Evolutionary conservation across 1,140 invertebrate species (phyloP).

Genomic region (Chelonus insularis): DNA sequence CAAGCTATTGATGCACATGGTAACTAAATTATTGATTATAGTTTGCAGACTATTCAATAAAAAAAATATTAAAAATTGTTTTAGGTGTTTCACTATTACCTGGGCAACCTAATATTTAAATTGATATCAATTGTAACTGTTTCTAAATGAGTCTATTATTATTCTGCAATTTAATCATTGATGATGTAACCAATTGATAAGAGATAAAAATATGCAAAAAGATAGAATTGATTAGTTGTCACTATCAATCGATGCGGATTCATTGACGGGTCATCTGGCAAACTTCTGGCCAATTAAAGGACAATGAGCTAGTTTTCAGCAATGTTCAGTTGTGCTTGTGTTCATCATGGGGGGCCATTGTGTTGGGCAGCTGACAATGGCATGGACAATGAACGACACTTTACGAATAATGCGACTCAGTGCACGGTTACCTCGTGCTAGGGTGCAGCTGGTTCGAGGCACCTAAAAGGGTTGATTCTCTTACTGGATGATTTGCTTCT

Average conservation of each 20-base stretch:
- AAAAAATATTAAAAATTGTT: too few relatives aligned
- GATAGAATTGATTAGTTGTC: background rate
- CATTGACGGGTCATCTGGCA: conserved; percentile 21
- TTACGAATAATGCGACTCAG: conserved; percentile 16
- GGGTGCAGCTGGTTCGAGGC: conserved; percentile 8
- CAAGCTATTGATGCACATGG: too few relatives aligned
- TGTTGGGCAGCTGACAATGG: conserved; percentile 16
- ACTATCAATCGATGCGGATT: conserved; percentile 8
- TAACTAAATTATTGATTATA: too few relatives aligned
- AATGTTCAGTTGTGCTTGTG: conserved; percentile 16
- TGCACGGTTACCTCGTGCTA: conserved; percentile 2
- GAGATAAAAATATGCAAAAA: conserved; percentile 5
- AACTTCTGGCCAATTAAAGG: conserved; percentile 22
- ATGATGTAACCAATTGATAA: too few relatives aligned
- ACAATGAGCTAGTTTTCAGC: conserved; percentile 25
- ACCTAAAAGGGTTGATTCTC: conserved; percentile 18
- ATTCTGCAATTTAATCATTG: too few relatives aligned
- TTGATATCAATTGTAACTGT: too few relatives aligned
- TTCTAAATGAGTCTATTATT: too few relatives aligned
- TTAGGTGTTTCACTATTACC: too few relatives aligned
- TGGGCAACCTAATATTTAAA: too few relatives aligned
- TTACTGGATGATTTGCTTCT: background rate
- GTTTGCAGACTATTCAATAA: too few relatives aligned
- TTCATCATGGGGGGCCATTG: conserved; percentile 23
- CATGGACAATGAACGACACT: conserved; percentile 22